These are phyloP conservation scores for Microcebus tavaratra DNA, from an alignment of 2,113 vertebrate species.

Conservation along the genomic window DNA sequence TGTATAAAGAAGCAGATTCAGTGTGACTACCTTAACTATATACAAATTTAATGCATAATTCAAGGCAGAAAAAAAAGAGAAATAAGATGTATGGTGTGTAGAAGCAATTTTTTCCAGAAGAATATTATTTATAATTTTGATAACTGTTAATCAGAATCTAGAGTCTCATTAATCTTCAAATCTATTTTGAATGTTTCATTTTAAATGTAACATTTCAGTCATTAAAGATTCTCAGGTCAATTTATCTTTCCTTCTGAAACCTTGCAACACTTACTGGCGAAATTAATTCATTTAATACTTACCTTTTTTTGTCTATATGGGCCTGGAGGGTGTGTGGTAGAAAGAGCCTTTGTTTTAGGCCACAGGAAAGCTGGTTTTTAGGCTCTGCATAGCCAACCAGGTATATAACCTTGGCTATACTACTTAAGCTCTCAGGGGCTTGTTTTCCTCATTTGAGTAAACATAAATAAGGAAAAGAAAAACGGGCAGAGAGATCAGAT, in stretches of 20 bases:
- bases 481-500: background rate
- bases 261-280: background rate
- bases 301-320: background rate
- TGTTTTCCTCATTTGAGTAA: slow-evolving; percentile 32
- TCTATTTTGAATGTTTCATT: background rate
- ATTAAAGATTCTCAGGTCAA: background rate
- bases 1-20: background rate
- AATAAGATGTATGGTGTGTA: background rate
- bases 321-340: background rate
- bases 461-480: background rate
- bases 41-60: background rate
- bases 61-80: background rate
- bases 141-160: background rate
- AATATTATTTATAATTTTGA: background rate
- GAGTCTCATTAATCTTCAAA: background rate
- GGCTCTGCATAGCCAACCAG: background rate
- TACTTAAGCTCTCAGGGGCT: background rate
- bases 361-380: background rate
- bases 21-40: background rate
- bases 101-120: background rate
- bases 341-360: background rate
- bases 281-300: background rate
- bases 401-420: background rate
- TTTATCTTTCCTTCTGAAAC: slow-evolving; percentile 28
- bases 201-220: background rate